These are phyloP conservation scores for Scotopteryx bipunctaria DNA, from an alignment of 2,888 invertebrate species.

Conservation along the genomic window DNA sequence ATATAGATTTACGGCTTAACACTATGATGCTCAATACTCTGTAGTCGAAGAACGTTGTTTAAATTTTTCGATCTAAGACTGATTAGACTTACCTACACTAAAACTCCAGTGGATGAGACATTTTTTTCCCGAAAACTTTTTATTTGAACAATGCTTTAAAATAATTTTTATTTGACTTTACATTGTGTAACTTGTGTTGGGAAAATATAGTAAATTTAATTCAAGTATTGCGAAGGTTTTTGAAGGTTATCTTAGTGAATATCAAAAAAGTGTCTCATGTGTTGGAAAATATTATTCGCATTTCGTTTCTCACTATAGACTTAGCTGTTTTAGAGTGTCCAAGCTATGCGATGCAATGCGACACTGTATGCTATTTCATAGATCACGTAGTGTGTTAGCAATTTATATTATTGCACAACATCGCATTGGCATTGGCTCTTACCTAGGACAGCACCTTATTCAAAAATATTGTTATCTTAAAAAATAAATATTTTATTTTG, in stretches of 20 bases:
- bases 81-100: slow-evolving; percentile 71
- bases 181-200: too few species aligned
- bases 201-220: too few species aligned
- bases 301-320: slow-evolving; percentile 1
- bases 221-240: too few species aligned
- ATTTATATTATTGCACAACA: neutral
- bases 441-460: slow-evolving; percentile 1
- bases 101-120: slow-evolving; percentile 22
- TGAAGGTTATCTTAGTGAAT: too few species aligned
- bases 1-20: slow-evolving; percentile 47
- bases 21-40: slow-evolving; percentile 60
- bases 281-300: neutral
- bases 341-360: neutral
- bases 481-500: neutral
- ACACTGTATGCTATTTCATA: neutral
- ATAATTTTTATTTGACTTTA: too few species aligned
- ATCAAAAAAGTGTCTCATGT: slow-evolving; percentile 9
- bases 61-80: slow-evolving; percentile 76
- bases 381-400: slow-evolving; percentile 1
- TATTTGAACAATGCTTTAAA: too few species aligned
- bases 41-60: slow-evolving; percentile 42
- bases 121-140: slow-evolving; percentile 29
- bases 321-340: slow-evolving; percentile 3
- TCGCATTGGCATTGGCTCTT: neutral
- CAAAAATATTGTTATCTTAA: neutral